Percentiles rank a stretch among this genome's conserved stretches.
phyloP scores from a whole-genome alignment of 1,140 invertebrate genomes.

The Phortica variegata region DNA sequence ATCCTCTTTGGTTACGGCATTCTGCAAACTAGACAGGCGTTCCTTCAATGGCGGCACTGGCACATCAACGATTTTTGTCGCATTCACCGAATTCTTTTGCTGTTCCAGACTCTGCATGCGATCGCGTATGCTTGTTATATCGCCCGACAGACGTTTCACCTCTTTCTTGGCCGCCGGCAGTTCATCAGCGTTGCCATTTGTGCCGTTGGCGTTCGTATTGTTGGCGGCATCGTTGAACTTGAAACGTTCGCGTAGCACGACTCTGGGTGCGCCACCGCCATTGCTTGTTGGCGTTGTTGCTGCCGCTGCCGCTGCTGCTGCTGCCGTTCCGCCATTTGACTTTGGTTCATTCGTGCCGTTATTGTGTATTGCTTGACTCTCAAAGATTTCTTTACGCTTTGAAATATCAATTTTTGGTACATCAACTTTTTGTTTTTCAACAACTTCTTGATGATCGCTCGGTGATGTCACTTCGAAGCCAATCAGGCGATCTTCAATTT shows the following conservation, averaged over 20 bases:
- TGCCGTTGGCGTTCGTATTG: conserved; percentile 22
- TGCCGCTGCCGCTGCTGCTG: not conserved
- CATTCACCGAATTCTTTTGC: conserved; percentile 59
- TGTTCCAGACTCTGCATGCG: conserved; percentile 66
- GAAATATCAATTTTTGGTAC: conserved; percentile 78
- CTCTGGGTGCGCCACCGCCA: conserved; percentile 26
- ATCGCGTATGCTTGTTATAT: conserved; percentile 66
- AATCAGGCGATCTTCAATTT: conserved; percentile 51
- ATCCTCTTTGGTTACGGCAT: conserved; percentile 53
- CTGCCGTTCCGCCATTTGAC: conserved; percentile 13
- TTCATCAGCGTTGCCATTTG: not conserved
- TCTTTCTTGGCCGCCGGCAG: conserved; percentile 58
- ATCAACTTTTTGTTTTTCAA: conserved; percentile 60
- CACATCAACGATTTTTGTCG: conserved; percentile 55
- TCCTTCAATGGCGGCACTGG: conserved; percentile 51
- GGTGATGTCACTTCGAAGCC: conserved; percentile 52
- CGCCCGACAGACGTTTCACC: conserved; percentile 61
- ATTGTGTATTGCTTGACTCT: conserved; percentile 55
- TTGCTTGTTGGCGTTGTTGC: conserved; percentile 14
- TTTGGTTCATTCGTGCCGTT: conserved; percentile 50
- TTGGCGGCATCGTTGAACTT: conserved; percentile 11
- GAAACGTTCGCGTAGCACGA: conserved; percentile 40
- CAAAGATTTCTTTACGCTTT: conserved; percentile 80
- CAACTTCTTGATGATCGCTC: conserved; percentile 54
- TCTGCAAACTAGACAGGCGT: conserved; percentile 48